Evolutionary conservation across 2,113 vertebrate species (phyloP).

Genomic region (Anolis sagrei): DNA sequence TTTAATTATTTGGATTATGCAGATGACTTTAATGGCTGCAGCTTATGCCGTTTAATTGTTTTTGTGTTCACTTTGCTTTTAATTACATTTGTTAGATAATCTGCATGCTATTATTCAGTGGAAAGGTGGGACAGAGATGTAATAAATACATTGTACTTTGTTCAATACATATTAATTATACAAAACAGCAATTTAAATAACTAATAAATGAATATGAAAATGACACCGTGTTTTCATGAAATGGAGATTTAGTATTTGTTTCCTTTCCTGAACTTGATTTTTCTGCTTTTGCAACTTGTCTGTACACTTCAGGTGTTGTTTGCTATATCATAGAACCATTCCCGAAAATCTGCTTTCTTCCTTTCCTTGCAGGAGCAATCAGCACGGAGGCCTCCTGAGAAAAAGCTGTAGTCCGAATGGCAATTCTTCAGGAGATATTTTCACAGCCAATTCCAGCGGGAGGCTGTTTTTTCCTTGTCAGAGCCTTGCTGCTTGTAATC

Average conservation of each 20-base stretch:
- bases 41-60: too few species aligned
- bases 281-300: background rate
- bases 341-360: background rate
- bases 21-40: too few species aligned
- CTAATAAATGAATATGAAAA: too few species aligned
- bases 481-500: background rate
- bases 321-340: background rate
- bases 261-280: background rate
- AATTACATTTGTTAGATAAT: too few species aligned
- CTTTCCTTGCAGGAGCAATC: background rate
- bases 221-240: too few species aligned
- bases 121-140: too few species aligned
- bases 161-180: too few species aligned
- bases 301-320: background rate
- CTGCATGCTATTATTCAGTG: too few species aligned
- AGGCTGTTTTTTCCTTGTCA: background rate
- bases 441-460: constrained; percentile 20
- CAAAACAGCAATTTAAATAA: too few species aligned
- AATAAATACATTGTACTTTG: too few species aligned
- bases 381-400: background rate
- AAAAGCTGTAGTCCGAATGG: background rate
- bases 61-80: too few species aligned
- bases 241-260: background rate
- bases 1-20: too few species aligned
- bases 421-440: constrained; percentile 63